Evolutionary conservation across 2,113 vertebrate genomes (phyloP).

Genomic region (Panurus biarmicus): DNA sequence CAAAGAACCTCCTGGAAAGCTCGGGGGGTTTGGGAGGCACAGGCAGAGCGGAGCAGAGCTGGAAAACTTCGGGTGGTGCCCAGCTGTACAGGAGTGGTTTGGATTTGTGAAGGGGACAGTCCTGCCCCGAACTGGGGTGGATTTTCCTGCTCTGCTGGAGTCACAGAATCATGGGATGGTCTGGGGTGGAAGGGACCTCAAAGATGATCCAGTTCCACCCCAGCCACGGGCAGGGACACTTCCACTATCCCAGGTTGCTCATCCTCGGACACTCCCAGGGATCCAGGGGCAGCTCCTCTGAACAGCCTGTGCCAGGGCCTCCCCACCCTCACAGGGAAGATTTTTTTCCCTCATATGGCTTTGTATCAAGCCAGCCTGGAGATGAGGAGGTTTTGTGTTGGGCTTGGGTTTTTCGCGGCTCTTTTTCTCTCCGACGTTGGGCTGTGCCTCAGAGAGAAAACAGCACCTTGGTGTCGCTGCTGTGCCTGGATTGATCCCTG

Average conservation of each 20-base stretch:
- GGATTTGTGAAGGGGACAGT: not conserved
- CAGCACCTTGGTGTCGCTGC: not conserved
- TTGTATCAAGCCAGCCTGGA: not conserved
- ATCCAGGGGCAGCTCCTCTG: not conserved
- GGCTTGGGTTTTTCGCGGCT: not conserved
- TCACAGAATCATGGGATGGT: not conserved
- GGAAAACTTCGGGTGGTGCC: not conserved
- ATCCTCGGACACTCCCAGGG: not conserved
- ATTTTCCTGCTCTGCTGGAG: not conserved
- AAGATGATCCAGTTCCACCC: not conserved
- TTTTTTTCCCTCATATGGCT: not conserved
- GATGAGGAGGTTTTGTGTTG: not conserved
- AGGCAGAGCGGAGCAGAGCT: not conserved
- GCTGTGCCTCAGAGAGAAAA: not conserved
- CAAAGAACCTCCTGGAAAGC: not conserved
- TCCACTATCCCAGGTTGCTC: not conserved
- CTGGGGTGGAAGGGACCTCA: not conserved
- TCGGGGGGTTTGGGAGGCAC: accelerated
- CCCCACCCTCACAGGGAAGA: not conserved
- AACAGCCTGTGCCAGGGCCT: not conserved
- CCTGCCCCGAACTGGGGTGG: not conserved
- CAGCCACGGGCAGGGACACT: not conserved
- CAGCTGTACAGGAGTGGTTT: not conserved
- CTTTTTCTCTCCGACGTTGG: not conserved
- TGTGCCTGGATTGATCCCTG: not conserved